Conservation (phyloP, 1,140 invertebrate genomes). For the Uloborus diversus region DNA sequence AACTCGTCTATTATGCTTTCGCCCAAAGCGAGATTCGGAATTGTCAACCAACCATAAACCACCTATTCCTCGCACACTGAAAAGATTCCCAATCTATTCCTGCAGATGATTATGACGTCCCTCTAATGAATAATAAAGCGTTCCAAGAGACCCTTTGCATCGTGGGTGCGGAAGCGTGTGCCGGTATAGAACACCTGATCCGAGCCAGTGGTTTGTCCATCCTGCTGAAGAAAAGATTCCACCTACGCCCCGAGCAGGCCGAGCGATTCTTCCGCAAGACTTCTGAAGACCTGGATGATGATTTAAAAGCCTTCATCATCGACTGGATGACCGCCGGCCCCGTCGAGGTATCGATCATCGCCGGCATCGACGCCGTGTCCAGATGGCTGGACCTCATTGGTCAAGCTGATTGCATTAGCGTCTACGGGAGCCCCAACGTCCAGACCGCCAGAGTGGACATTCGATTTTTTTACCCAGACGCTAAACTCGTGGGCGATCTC, state of each 20-base stretch:
- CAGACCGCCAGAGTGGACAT: conserved; percentile 25
- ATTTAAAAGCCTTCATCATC: conserved; percentile 43
- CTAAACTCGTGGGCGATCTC: conserved; percentile 2
- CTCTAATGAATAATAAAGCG: too few species aligned
- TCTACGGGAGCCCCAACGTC: conserved; percentile 15
- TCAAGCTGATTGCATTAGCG: conserved; percentile 47
- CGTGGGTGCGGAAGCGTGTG: too few species aligned
- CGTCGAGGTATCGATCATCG: conserved; percentile 46
- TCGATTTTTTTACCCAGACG: conserved; percentile 44
- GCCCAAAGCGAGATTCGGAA: too few species aligned
- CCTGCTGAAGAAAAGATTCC: conserved; percentile 19
- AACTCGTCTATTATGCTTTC: too few species aligned
- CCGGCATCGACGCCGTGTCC: conserved; percentile 34
- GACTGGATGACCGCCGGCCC: conserved; percentile 37
- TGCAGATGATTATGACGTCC: too few species aligned
- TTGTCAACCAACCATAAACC: too few species aligned
- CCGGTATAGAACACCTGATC: conserved; percentile 14
- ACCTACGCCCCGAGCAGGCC: conserved; percentile 25
- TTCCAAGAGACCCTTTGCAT: too few species aligned
- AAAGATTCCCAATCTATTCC: too few species aligned
- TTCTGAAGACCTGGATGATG: conserved; percentile 18
- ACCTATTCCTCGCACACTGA: too few species aligned
- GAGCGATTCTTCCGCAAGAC: conserved; percentile 10
- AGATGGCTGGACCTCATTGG: conserved; percentile 54
- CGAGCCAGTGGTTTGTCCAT: conserved; percentile 10